These are phyloP conservation scores for Melanogrammus aeglefinus DNA, from an alignment of 2,797 vertebrate species.

Conservation along the genomic window DNA sequence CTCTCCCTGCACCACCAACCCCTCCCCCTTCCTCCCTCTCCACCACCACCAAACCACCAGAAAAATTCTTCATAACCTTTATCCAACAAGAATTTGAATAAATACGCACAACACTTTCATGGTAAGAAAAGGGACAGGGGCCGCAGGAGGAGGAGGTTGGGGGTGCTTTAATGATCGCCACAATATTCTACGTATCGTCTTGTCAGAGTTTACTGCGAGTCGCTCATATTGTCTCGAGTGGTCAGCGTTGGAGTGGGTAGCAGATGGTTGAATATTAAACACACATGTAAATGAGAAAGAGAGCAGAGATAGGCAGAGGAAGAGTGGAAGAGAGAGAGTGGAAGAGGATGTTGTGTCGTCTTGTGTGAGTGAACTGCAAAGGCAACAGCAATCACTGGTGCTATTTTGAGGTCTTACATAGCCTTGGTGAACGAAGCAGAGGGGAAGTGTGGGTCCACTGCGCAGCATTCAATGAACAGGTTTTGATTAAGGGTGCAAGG, in stretches of 20 bases:
- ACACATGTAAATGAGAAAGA: not conserved
- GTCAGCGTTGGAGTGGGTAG: not conserved
- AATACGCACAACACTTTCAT: not conserved
- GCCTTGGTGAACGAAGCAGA: too few relatives aligned
- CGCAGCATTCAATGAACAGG: not conserved
- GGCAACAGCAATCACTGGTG: not conserved
- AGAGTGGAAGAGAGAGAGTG: not conserved
- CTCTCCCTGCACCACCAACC: not conserved
- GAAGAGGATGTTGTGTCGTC: not conserved
- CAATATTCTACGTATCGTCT: not conserved
- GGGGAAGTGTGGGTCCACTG: not conserved
- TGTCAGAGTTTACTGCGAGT: not conserved
- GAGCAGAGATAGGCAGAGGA: not conserved
- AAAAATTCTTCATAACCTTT: not conserved
- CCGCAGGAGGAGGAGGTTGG: too few relatives aligned
- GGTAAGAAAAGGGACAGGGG: too few relatives aligned
- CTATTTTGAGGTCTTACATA: not conserved
- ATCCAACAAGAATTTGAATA: not conserved
- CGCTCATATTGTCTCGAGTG: not conserved
- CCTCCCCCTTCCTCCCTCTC: not conserved
- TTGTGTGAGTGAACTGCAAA: not conserved
- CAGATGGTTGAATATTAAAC: conserved; percentile 1
- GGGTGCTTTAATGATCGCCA: too few relatives aligned
- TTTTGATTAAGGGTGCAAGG: not conserved
- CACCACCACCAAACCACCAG: not conserved